Percentiles rank a stretch among this genome's conserved stretches.
Evolutionary conservation across 2,797 vertebrate species (phyloP).

Genomic region (Anabacerthia variegaticeps): DNA sequence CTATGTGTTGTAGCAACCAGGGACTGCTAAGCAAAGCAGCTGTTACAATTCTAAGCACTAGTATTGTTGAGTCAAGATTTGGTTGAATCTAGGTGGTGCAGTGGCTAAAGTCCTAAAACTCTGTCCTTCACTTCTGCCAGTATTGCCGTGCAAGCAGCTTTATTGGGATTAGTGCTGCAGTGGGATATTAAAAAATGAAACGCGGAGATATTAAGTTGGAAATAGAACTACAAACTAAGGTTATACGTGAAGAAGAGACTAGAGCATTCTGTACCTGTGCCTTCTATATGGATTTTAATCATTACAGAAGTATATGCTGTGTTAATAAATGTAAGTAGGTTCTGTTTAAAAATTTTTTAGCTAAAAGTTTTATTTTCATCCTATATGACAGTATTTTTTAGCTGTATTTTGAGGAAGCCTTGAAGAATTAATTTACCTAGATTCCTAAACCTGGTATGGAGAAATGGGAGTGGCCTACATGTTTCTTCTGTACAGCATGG

Average conservation of each 20-base stretch:
- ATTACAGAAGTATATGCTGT: background rate
- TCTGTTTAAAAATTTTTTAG: background rate
- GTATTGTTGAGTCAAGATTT: background rate
- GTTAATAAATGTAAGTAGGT: background rate
- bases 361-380: background rate
- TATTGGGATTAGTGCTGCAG: background rate
- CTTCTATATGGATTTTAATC: background rate
- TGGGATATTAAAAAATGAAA: background rate
- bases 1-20: background rate
- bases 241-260: background rate
- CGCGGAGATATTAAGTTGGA: background rate
- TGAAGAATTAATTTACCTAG: background rate
- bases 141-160: background rate
- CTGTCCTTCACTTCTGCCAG: background rate
- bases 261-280: background rate
- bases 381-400: background rate
- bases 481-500: conserved; percentile 27
- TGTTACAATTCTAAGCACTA: background rate
- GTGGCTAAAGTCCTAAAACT: background rate
- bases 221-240: background rate
- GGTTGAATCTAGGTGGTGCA: background rate
- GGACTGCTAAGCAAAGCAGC: background rate
- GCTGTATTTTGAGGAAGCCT: background rate
- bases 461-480: background rate
- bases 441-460: conserved; percentile 10